Evolutionary conservation across 2,113 vertebrate species (phyloP).

Genomic region (Ictidomys tridecemlineatus): DNA sequence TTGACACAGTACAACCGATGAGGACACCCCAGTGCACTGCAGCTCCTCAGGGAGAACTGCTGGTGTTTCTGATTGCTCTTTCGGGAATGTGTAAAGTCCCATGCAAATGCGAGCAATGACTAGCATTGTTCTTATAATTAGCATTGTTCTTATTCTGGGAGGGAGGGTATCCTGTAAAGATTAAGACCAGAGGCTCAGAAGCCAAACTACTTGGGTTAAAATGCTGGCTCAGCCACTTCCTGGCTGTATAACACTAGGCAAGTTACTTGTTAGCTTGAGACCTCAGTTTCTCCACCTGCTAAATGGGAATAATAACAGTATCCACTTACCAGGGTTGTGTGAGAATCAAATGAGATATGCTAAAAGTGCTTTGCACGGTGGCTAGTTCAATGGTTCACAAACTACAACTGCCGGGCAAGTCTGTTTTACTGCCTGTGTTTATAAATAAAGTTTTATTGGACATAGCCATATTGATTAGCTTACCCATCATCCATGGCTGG

Average conservation of each 20-base stretch:
- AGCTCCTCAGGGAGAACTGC: not conserved
- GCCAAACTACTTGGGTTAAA: conserved; percentile 4
- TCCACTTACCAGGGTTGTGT: not conserved
- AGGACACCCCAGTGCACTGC: not conserved
- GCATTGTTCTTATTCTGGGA: conserved; percentile 40
- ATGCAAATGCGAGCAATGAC: conserved; percentile 36
- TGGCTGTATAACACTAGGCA: not conserved
- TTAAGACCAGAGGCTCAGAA: conserved; percentile 12
- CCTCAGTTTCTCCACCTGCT: conserved; percentile 19
- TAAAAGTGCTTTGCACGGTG: not conserved
- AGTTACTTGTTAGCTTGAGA: not conserved
- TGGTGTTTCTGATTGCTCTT: conserved; percentile 40
- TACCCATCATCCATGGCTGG: not conserved
- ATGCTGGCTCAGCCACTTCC: not conserved
- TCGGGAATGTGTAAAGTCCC: not conserved
- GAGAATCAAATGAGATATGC: conserved; percentile 5
- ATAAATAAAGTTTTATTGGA: conserved; percentile 38
- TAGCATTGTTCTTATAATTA: conserved; percentile 57
- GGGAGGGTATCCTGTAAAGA: conserved; percentile 6
- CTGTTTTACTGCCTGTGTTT: not conserved
- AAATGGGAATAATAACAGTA: conserved; percentile 12
- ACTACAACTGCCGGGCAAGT: not conserved
- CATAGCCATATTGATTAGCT: conserved; percentile 9
- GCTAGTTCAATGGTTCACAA: conserved; percentile 26
- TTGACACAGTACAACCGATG: conserved; percentile 55